phyloP scores from a whole-genome alignment of 2,113 vertebrate genomes.

The Sminthopsis crassicaudata region DNA sequence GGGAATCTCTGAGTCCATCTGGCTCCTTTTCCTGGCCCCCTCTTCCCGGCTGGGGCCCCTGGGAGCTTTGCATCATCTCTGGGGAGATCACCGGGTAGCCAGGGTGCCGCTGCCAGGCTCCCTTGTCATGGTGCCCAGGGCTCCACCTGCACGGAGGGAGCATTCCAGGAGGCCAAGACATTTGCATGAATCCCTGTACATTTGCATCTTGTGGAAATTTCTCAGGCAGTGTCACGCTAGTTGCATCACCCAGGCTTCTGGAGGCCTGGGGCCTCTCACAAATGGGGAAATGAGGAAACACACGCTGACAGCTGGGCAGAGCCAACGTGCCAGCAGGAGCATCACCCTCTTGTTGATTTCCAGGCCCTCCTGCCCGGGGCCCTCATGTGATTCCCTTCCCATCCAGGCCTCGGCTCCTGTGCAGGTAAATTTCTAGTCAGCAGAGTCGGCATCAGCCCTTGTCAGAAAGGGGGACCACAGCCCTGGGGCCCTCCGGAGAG shows the following conservation, averaged over 20 bases:
- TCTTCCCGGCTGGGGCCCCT: neutral
- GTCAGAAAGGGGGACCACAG: neutral
- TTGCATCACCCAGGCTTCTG: neutral
- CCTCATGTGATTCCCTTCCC: neutral
- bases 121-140: neutral
- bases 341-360: neutral
- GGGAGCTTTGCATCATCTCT: neutral
- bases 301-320: neutral
- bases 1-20: neutral
- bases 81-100: no score
- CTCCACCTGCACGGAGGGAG: neutral
- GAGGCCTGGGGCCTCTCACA: neutral
- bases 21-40: neutral
- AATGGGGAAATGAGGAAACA: neutral
- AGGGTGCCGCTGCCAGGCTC: neutral
- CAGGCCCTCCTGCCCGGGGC: neutral
- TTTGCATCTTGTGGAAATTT: neutral
- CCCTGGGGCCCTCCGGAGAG: no score
- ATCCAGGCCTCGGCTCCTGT: neutral
- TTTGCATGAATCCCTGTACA: neutral
- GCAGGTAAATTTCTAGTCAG: neutral
- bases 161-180: neutral
- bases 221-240: neutral
- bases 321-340: neutral
- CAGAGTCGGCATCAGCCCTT: neutral